Conservation (phyloP, 1,140 invertebrate species). For the Pemphigus obesinymphae region DNA sequence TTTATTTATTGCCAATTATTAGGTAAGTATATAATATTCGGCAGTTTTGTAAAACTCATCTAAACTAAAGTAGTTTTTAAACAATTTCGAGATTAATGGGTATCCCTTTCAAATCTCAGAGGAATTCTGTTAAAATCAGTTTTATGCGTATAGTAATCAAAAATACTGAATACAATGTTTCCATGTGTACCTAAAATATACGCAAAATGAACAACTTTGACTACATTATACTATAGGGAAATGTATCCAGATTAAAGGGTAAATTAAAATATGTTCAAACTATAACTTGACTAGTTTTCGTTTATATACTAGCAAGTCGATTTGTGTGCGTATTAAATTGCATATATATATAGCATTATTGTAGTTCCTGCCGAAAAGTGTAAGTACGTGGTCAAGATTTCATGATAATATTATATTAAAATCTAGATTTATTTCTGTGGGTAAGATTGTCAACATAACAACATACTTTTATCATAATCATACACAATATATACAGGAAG, state of each 20-base stretch:
- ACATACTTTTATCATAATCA: not conserved
- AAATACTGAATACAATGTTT: not conserved
- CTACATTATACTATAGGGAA: not conserved
- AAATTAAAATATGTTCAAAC: not conserved
- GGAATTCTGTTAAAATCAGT: not conserved
- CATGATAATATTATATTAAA: constrained; percentile 7
- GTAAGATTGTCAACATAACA: not conserved
- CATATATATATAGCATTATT: too few species aligned
- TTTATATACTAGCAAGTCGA: too few species aligned
- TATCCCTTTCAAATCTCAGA: not conserved
- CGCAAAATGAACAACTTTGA: not conserved
- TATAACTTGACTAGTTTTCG: not conserved
- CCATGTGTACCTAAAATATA: too few species aligned
- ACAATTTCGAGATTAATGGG: not conserved
- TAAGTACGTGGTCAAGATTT: constrained; percentile 5
- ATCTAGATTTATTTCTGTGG: constrained; percentile 12
- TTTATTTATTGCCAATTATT: not conserved
- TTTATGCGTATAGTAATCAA: not conserved
- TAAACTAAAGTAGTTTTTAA: not conserved
- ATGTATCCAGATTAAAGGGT: not conserved
- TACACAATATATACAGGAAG: not conserved
- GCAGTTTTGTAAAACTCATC: not conserved
- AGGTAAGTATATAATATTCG: not conserved
- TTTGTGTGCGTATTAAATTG: too few species aligned
- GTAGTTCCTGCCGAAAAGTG: too few species aligned